Base-by-base conservation (phyloP, 2,113 vertebrate genomes). In the Salminus brasiliensis region DNA sequence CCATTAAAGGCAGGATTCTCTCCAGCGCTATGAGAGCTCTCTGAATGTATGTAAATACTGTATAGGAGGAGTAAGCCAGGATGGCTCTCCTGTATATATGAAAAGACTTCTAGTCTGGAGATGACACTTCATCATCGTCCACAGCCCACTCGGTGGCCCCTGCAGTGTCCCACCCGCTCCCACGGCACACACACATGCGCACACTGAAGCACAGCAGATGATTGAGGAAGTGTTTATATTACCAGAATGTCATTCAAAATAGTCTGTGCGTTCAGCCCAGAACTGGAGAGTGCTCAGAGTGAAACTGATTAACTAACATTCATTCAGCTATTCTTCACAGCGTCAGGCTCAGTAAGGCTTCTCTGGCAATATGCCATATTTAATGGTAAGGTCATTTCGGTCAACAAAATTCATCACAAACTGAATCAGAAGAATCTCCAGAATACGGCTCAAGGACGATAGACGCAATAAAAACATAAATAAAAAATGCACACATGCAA, bases 51-150 rank as follows among this genome's bases (percentile, higher is more conserved):
- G 66, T 66, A 72, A 72, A 62, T 73, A 52, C 47, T 72, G 23
- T 36, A 55, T 55, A 43, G 52, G 32, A 63, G n/a, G 30, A 25
- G 30, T 72, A 65, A 62, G 72, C 71, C 68, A 63, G 55, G 43
- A 65, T 34, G 62, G 69, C 43, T 52, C 57, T 79, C 43, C 49
- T 29, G 29, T 62, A 60, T 34, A 63, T 49, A 73, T 72, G 74
- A 72, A 79, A 34, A 72, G 59, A 79, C 63, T 32, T 72, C 69
- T 79, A 72, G 30, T 34, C 39, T 79, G 57, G 43, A 79, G 76
- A 72, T 71, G 41, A 39, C 23, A 72, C 57, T 80, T 65, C 27
- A 68, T 74, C 78, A 80, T 74, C 29, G 34, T 80, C 25, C 34
- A 27, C 27, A 43, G 60, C 60, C 49, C 62, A 80, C 39, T 29